Percentiles rank a stretch among this genome's conserved stretches.
Evolutionary conservation across 1,140 invertebrate species (phyloP).

Genomic region (Monomorium pharaonis): DNA sequence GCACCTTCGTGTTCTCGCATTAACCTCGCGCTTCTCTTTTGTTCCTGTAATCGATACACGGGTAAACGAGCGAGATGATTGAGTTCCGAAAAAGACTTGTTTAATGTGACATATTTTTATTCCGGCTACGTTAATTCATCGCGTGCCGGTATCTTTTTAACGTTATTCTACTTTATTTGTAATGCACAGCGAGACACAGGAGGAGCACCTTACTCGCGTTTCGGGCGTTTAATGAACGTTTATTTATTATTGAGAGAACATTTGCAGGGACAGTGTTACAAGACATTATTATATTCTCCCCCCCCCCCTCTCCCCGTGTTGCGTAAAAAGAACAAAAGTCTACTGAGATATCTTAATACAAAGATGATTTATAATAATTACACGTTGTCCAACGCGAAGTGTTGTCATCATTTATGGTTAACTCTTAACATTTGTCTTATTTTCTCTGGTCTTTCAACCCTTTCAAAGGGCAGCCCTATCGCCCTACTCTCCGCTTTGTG

Average conservation of each 20-base stretch:
- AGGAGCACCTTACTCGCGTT: not conserved
- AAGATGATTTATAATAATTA: not conserved
- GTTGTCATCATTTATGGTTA: not conserved
- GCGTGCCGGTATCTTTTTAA: not conserved
- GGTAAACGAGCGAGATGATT: constrained; percentile 50
- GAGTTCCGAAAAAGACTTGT: constrained; percentile 30
- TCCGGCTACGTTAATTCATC: not conserved
- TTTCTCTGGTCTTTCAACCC: constrained; percentile 36
- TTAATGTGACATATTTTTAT: not conserved
- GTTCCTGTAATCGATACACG: constrained; percentile 56
- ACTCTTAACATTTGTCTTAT: constrained; percentile 4
- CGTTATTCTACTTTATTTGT: not conserved
- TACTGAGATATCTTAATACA: constrained; percentile 4
- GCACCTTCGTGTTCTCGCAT: constrained; percentile 57
- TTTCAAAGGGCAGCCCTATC: constrained; percentile 38
- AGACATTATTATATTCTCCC: not conserved
- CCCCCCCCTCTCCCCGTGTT: not conserved
- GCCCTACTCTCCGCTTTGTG: constrained; percentile 55
- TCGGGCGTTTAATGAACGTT: not conserved
- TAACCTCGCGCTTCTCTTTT: constrained; percentile 54
- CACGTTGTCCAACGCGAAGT: not conserved
- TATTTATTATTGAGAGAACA: not conserved
- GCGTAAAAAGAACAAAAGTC: not conserved
- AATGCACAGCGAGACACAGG: too few species aligned
- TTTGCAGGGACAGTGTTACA: not conserved